Percentiles rank a stretch among this genome's conserved stretches.
Evolutionary conservation across 1,140 invertebrate species (phyloP).

Genomic region (Drosophila kikkawai): DNA sequence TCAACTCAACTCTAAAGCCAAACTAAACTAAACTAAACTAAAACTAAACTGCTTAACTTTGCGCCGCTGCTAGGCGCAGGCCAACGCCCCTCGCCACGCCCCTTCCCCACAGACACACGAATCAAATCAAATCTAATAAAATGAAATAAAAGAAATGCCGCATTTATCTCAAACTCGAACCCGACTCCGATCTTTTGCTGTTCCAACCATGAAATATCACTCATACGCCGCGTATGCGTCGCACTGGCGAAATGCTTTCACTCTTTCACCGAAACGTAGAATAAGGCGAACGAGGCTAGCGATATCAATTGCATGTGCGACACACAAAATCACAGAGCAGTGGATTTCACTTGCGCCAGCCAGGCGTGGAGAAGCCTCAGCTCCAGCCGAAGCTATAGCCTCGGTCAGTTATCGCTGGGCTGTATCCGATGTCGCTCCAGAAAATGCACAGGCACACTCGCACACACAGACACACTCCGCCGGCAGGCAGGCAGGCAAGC

Average conservation of each 20-base stretch:
- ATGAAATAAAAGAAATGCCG: conserved; percentile 56
- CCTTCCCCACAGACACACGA: conserved; percentile 13
- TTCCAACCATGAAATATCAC: conserved; percentile 44
- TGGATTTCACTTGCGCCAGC: conserved; percentile 62
- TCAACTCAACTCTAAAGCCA: conserved; percentile 37
- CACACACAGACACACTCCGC: background rate
- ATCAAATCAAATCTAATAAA: conserved; percentile 37
- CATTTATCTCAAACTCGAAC: conserved; percentile 66
- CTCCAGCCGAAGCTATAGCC: conserved; percentile 14
- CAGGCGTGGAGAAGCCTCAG: conserved; percentile 49
- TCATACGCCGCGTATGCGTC: conserved; percentile 67
- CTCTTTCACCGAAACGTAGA: conserved; percentile 66
- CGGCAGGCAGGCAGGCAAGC: background rate
- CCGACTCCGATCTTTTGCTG: conserved; percentile 45
- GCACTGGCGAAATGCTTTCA: conserved; percentile 72
- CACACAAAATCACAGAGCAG: conserved; percentile 72
- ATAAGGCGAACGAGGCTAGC: conserved; percentile 72
- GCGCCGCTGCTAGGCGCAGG: conserved; percentile 26
- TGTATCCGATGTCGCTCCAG: conserved; percentile 72
- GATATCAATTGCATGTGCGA: conserved; percentile 82
- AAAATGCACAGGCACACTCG: conserved; percentile 6
- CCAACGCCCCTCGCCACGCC: conserved; percentile 9
- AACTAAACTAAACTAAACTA: conserved; percentile 33
- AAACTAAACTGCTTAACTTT: conserved; percentile 41
- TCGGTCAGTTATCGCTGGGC: conserved; percentile 27